phyloP scores from a whole-genome alignment of 2,888 invertebrate species.

The Carpatolechia fugitivella region DNA sequence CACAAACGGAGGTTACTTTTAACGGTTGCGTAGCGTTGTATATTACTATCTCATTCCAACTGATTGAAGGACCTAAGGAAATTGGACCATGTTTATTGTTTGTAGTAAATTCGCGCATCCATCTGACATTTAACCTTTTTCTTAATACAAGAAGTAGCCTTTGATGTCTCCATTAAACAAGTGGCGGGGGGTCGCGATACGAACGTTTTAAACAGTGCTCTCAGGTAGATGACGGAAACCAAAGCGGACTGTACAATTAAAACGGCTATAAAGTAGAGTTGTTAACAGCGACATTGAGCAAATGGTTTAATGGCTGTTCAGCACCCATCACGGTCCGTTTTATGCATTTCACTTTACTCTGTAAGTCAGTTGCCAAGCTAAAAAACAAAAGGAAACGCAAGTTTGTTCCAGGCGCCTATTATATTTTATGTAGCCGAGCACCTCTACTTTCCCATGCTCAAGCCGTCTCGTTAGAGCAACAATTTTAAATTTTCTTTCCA shows the following conservation, averaged over 20 bases:
- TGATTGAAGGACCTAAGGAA: no score
- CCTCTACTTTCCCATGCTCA: background rate
- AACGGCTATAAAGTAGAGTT: conserved; percentile 13
- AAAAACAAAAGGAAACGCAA: background rate
- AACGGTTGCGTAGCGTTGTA: no score
- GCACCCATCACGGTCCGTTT: conserved; percentile 6
- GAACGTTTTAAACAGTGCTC: conserved; percentile 8
- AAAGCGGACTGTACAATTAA: conserved; percentile 14
- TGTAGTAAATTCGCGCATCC: background rate
- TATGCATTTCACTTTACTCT: conserved; percentile 12
- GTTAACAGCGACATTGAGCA: conserved; percentile 11
- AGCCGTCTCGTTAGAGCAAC: conserved; percentile 12
- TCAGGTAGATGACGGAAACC: conserved; percentile 7
- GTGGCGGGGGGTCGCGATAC: background rate
- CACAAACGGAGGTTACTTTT: no score
- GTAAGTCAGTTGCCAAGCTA: background rate
- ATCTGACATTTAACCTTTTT: background rate
- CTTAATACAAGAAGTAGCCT: background rate
- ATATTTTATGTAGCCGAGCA: background rate
- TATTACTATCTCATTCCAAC: no score
- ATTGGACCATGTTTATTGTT: background rate
- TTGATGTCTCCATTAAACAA: background rate
- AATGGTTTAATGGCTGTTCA: conserved; percentile 13
- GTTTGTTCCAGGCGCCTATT: background rate
- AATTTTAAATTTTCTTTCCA: conserved; percentile 14